A percentile compares a stretch with the other conserved stretches of the same genome.
Evolutionary conservation across 2,797 vertebrate species (phyloP).

Genomic region (Labeo calbasu): DNA sequence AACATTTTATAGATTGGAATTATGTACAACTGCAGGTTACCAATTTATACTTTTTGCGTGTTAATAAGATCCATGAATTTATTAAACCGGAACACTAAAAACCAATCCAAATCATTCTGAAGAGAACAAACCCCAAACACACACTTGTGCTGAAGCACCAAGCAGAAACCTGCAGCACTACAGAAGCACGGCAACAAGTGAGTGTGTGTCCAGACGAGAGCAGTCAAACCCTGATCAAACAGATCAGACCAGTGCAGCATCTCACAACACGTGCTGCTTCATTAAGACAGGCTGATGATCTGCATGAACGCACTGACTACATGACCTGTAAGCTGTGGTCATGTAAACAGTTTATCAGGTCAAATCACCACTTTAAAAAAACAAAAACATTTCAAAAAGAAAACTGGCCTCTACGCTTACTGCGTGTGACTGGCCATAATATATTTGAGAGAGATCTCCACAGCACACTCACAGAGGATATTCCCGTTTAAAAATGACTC

Average conservation of each 20-base stretch:
- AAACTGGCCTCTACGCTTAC: not conserved
- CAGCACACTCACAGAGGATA: not conserved
- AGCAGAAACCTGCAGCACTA: not conserved
- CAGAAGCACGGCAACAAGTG: constrained; percentile 61
- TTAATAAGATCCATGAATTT: not conserved
- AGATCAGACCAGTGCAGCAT: constrained; percentile 63
- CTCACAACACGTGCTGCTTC: not conserved
- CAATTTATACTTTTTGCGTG: not conserved
- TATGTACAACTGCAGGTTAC: not conserved
- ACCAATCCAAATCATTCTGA: not conserved
- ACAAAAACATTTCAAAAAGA: no score
- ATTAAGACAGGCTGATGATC: not conserved
- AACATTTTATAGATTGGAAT: not conserved
- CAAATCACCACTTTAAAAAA: not conserved
- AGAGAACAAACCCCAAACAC: not conserved
- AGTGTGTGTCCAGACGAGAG: constrained; percentile 59
- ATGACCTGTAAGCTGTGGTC: not conserved
- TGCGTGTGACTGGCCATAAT: not conserved
- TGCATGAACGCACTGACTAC: not conserved
- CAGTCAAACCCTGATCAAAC: constrained; percentile 75
- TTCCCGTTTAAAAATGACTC: not conserved
- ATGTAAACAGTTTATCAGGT: not conserved
- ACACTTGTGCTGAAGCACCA: constrained; percentile 2
- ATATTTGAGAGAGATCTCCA: not conserved
- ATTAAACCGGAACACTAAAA: not conserved